Conservation (phyloP, 2,113 vertebrate species). For the Varanus salvator region DNA sequence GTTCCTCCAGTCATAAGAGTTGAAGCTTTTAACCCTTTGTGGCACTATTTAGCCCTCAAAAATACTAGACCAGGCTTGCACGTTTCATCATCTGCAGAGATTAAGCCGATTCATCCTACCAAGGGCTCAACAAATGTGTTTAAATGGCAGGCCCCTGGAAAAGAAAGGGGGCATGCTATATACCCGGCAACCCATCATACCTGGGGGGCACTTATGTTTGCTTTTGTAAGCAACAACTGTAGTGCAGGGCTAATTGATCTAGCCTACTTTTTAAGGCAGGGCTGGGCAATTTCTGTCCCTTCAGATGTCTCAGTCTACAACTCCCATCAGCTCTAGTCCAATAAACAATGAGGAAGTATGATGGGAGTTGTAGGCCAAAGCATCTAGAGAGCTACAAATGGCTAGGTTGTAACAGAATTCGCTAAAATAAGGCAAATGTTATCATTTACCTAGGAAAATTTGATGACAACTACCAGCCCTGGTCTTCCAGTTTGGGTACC, state of each 20-base stretch:
- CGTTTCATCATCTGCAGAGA: no score
- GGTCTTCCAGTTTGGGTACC: neutral
- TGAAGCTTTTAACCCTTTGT: slow-evolving; percentile 3
- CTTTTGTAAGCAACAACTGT: neutral
- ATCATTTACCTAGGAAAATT: neutral
- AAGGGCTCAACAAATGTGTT: neutral
- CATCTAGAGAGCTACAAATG: no score
- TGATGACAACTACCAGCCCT: neutral
- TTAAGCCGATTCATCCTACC: neutral
- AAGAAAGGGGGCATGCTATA: neutral
- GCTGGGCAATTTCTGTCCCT: no score
- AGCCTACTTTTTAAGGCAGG: neutral
- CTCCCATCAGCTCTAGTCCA: no score
- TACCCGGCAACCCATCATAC: neutral
- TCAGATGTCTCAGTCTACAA: no score
- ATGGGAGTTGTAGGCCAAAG: no score
- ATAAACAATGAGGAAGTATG: no score
- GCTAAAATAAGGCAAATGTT: neutral
- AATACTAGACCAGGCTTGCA: neutral
- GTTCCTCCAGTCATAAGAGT: neutral
- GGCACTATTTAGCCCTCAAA: neutral
- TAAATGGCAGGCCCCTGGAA: neutral
- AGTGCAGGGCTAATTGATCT: neutral
- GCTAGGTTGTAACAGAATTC: neutral
- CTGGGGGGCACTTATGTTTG: neutral